Evolutionary conservation across 64 coral and sea anemone genomes (phyloP).

Genomic region (Dendrophyllia cribrosa): DNA sequence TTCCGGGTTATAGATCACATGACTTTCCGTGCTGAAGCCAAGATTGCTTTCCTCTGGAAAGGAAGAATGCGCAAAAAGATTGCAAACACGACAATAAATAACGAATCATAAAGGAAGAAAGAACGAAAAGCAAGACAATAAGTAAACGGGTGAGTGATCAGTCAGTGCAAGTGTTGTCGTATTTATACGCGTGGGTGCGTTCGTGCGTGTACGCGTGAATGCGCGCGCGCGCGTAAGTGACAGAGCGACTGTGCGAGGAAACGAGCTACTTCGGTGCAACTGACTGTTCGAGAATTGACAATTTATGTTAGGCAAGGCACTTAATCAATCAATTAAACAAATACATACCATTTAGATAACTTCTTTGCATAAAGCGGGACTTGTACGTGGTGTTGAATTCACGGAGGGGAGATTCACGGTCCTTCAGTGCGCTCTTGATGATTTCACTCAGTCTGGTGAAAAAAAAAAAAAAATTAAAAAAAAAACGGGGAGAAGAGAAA

Average conservation of each 20-base stretch:
- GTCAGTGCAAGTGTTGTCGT: no score
- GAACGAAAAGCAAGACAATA: background rate
- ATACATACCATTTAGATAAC: conserved; percentile 58
- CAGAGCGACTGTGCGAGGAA: no score
- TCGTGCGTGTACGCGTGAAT: background rate
- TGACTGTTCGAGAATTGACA: no score
- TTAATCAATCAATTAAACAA: no score
- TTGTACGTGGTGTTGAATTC: conserved; percentile 65
- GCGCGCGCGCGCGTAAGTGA: no score
- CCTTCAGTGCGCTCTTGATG: conserved; percentile 66
- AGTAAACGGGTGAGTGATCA: background rate
- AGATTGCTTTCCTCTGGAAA: conserved; percentile 67
- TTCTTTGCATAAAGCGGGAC: conserved; percentile 72
- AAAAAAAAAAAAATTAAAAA: background rate
- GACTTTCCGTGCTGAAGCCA: conserved; percentile 56
- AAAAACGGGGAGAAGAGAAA: background rate
- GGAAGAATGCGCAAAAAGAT: background rate
- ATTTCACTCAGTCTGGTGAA: conserved; percentile 22
- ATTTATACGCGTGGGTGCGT: no score
- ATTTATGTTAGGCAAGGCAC: no score
- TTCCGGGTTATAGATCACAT: conserved; percentile 78
- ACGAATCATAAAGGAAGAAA: background rate
- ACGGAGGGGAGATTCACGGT: conserved; percentile 47
- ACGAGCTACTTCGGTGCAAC: no score
- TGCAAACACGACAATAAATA: background rate